Evolutionary conservation across 2,113 vertebrate genomes (phyloP).

Genomic region (Oxyruncus cristatus): DNA sequence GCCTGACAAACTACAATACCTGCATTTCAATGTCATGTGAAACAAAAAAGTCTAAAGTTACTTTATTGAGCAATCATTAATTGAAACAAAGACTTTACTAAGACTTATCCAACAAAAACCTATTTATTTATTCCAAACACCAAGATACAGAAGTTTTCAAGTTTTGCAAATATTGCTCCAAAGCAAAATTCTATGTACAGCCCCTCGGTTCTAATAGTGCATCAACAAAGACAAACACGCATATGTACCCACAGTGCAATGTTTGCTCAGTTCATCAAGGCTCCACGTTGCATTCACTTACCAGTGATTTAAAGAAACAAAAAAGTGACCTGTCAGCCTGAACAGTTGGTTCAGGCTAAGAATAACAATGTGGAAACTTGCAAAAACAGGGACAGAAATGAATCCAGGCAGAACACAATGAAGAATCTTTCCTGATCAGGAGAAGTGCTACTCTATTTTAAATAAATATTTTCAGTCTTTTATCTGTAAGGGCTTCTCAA

Average conservation of each 20-base stretch:
- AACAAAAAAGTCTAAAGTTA: background rate
- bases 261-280: slow-evolving; percentile 63
- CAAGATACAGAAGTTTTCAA: slow-evolving; percentile 74
- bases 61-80: background rate
- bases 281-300: slow-evolving; percentile 56
- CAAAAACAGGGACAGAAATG: slow-evolving; percentile 41
- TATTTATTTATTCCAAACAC: slow-evolving; percentile 78
- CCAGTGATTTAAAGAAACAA: slow-evolving; percentile 44
- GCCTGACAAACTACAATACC: background rate
- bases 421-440: slow-evolving; percentile 28
- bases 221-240: slow-evolving; percentile 60
- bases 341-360: slow-evolving; percentile 13
- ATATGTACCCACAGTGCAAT: slow-evolving; percentile 69
- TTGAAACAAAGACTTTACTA: slow-evolving; percentile 37
- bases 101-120: slow-evolving; percentile 69
- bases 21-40: background rate
- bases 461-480: slow-evolving; percentile 67
- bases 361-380: slow-evolving; percentile 52
- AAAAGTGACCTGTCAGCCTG: slow-evolving; percentile 53
- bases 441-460: slow-evolving; percentile 54
- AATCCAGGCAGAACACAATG: slow-evolving; percentile 48
- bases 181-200: slow-evolving; percentile 73
- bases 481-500: background rate
- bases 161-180: slow-evolving; percentile 77
- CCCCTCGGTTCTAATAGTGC: slow-evolving; percentile 67